Conservation (phyloP, 2,888 invertebrate species). For the Tanytarsus gracilentus region DNA sequence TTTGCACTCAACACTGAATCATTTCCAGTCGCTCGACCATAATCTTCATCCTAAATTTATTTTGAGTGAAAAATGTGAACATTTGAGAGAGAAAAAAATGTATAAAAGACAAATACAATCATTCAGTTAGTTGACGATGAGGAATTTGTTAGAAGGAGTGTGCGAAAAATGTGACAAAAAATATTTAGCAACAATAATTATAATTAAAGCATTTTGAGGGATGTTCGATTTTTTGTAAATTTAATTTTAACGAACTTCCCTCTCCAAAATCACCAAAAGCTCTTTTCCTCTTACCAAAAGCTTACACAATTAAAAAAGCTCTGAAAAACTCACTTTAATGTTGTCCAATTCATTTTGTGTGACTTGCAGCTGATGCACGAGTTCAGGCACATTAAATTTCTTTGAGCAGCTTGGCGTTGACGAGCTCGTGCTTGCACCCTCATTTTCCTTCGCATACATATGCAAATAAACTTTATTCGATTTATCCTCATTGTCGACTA, state of each 20-base stretch:
- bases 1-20: slow-evolving; percentile 61
- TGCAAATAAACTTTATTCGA: slow-evolving; percentile 70
- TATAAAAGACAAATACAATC: no score
- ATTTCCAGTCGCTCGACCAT: slow-evolving; percentile 9
- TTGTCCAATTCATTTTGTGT: slow-evolving; percentile 81
- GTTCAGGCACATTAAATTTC: slow-evolving; percentile 58
- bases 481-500: slow-evolving; percentile 61
- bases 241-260: no score
- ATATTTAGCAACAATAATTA: no score
- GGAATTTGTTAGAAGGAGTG: no score
- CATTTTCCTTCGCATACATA: slow-evolving; percentile 74
- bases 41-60: slow-evolving; percentile 24
- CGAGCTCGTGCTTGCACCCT: slow-evolving; percentile 58
- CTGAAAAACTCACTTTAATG: slow-evolving; percentile 59
- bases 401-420: slow-evolving; percentile 50
- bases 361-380: slow-evolving; percentile 72
- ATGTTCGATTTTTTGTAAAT: no score
- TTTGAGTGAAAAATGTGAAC: no score
- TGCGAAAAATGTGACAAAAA: no score
- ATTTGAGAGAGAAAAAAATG: no score
- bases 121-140: no score
- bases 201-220: no score
- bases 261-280: background rate
- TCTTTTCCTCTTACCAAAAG: background rate
- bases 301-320: background rate